phyloP scores from a whole-genome alignment of 2,797 vertebrate genomes.

The Trachops cirrhosus region DNA sequence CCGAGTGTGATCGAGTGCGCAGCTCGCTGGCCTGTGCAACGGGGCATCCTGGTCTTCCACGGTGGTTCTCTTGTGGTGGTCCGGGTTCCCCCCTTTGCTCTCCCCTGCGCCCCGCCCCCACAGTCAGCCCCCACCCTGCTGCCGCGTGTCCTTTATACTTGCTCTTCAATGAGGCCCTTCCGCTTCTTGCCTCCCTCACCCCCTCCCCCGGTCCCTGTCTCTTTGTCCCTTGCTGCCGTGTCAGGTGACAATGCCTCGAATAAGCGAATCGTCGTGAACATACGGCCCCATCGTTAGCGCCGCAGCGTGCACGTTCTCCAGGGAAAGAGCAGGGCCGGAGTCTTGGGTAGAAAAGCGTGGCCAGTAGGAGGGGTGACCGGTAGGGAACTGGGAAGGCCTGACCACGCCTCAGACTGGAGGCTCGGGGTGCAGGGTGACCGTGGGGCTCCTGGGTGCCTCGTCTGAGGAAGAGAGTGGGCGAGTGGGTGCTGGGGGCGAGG shows the following conservation, averaged over 20 bases:
- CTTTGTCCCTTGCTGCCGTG: too few relatives aligned
- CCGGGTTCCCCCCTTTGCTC: too few relatives aligned
- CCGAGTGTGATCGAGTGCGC: background rate
- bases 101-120: too few relatives aligned
- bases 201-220: too few relatives aligned
- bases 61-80: too few relatives aligned
- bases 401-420: rapidly evolving
- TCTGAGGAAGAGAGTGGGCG: rapidly evolving
- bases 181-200: too few relatives aligned
- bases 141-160: too few relatives aligned
- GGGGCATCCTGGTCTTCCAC: rapidly evolving
- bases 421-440: rapidly evolving
- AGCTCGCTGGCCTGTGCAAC: background rate
- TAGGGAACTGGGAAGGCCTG: rapidly evolving
- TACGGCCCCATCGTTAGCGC: background rate
- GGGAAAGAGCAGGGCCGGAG: background rate
- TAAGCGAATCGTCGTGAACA: background rate
- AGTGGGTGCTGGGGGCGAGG: rapidly evolving
- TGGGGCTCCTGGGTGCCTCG: rapidly evolving
- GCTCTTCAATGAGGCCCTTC: too few relatives aligned
- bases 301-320: background rate
- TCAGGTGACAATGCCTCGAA: background rate
- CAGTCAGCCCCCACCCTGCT: too few relatives aligned
- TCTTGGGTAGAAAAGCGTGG: background rate
- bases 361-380: background rate